Evolutionary conservation across 2,113 vertebrate species (phyloP).

Genomic region (Stigmatopora argus): DNA sequence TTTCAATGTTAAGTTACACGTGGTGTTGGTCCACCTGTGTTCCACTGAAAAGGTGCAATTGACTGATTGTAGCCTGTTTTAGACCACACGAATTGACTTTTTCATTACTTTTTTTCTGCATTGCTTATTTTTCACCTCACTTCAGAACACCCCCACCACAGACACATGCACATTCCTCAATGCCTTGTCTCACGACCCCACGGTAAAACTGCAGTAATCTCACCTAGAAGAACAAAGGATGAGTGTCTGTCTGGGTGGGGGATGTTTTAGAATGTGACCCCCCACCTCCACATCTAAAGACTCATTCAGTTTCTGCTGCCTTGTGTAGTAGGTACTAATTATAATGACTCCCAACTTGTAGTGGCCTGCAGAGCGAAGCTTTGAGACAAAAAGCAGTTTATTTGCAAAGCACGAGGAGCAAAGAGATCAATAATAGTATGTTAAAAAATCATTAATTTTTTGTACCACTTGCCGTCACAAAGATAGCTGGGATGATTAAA

Average conservation of each 20-base stretch:
- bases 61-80: neutral
- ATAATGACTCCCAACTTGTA: constrained; percentile 25
- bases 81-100: neutral
- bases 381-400: neutral
- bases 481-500: too few relatives aligned
- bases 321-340: constrained; percentile 18
- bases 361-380: constrained; percentile 13
- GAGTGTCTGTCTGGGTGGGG: constrained; percentile 10
- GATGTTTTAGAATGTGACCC: constrained; percentile 18
- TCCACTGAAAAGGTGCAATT: neutral
- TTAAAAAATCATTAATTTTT: too few relatives aligned
- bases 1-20: neutral
- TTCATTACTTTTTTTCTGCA: neutral
- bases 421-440: neutral
- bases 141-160: constrained; percentile 7
- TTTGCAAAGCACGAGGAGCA: constrained; percentile 4
- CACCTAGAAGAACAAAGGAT: constrained; percentile 28
- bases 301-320: constrained; percentile 5
- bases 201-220: constrained; percentile 15
- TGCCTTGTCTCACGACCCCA: constrained; percentile 2
- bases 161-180: constrained; percentile 1
- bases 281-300: constrained; percentile 41
- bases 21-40: neutral
- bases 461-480: too few relatives aligned
- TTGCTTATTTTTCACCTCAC: constrained; percentile 7